These are phyloP conservation scores for Siniperca obscura DNA, from an alignment of 2,797 vertebrate species.

Conservation along the genomic window DNA sequence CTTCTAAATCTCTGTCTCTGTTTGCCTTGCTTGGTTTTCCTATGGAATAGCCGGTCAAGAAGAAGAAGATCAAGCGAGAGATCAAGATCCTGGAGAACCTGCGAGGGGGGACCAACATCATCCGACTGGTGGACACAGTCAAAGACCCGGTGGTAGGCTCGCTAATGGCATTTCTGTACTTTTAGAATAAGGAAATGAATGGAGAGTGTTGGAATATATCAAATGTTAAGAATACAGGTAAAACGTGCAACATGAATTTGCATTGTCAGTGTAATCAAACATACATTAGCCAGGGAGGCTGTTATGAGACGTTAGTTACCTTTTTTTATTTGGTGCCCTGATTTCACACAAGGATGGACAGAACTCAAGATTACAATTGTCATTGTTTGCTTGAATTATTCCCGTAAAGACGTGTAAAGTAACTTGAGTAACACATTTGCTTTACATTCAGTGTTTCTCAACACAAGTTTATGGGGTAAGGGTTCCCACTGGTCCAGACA, in stretches of 20 bases:
- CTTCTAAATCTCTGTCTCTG: background rate
- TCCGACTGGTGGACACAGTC: slow-evolving; percentile 97
- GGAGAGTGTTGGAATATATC: background rate
- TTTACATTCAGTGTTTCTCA: background rate
- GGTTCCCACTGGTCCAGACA: background rate
- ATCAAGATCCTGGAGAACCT: slow-evolving; percentile 99
- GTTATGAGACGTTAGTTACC: background rate
- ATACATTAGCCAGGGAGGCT: background rate
- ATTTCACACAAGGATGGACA: background rate
- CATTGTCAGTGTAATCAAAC: background rate
- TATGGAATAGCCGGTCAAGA: slow-evolving; percentile 93
- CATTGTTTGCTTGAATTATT: background rate
- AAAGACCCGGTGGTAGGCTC: slow-evolving; percentile 95
- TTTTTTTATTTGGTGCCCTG: background rate
- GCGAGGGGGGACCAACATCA: slow-evolving; percentile 98
- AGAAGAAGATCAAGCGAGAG: slow-evolving; percentile 99
- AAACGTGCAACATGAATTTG: background rate
- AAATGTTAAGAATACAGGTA: background rate
- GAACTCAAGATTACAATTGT: background rate
- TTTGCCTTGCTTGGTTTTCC: background rate
- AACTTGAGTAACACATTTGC: background rate
- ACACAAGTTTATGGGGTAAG: background rate
- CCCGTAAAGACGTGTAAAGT: background rate
- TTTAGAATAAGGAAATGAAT: background rate
- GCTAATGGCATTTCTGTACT: background rate